phyloP scores from a whole-genome alignment of 2,888 invertebrate genomes.

The Aporophyla lueneburgensis region DNA sequence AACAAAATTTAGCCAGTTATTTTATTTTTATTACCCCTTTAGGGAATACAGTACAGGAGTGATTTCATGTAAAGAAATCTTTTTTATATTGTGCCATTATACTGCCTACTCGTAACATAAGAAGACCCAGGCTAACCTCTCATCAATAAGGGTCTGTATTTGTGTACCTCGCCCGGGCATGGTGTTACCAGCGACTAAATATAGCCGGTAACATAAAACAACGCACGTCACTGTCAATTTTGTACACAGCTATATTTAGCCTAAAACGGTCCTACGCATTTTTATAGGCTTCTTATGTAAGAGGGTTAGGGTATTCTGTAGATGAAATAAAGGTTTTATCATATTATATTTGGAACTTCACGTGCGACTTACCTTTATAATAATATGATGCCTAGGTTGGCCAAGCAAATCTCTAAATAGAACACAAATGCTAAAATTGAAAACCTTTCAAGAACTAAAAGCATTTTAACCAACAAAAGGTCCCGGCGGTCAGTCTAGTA shows the following conservation, averaged over 20 bases:
- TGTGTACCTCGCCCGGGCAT: slow-evolving; percentile 9
- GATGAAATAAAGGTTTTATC: slow-evolving; percentile 2
- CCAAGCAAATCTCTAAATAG: not conserved
- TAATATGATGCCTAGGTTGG: too few species aligned
- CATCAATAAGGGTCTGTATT: not conserved
- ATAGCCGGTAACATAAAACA: slow-evolving; percentile 32
- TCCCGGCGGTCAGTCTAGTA: slow-evolving; percentile 13
- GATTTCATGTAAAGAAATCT: not conserved
- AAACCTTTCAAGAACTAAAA: slow-evolving; percentile 20
- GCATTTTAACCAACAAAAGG: slow-evolving; percentile 13
- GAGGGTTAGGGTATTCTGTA: not conserved
- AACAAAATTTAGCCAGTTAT: not conserved
- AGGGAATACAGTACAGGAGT: not conserved
- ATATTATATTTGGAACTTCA: not conserved
- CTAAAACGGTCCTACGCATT: not conserved
- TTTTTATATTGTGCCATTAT: not conserved
- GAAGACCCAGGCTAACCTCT: not conserved
- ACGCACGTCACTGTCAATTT: slow-evolving; percentile 8
- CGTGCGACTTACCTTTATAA: not conserved
- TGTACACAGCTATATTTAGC: slow-evolving; percentile 5
- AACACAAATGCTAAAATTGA: not conserved
- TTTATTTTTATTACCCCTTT: not conserved
- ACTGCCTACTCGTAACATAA: not conserved
- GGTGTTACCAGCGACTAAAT: slow-evolving; percentile 36
- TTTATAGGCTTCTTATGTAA: slow-evolving; percentile 9